Percentiles rank a stretch among this genome's conserved stretches.
Conservation (phyloP, 2,888 invertebrate genomes). For the Philhelius pedissequus region DNA sequence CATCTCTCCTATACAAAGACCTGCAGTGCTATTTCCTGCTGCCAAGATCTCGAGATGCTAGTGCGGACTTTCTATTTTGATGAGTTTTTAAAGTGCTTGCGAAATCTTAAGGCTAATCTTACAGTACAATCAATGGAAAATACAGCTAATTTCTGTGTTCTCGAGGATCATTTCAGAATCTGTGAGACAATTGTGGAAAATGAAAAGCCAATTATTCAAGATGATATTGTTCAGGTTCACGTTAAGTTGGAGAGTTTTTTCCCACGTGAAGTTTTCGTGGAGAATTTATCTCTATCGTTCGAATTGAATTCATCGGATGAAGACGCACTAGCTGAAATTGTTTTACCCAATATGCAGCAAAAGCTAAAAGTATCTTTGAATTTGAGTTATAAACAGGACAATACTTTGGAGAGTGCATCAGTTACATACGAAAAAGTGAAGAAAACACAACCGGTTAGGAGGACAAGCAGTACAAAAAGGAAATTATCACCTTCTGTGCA, state of each 20-base stretch:
- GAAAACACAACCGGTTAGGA: slow-evolving; percentile 81
- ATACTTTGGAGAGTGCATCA: slow-evolving; percentile 86
- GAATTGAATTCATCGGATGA: slow-evolving; percentile 79
- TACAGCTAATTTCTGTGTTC: slow-evolving; percentile 76
- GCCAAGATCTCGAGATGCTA: slow-evolving; percentile 86
- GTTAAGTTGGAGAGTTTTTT: slow-evolving; percentile 82
- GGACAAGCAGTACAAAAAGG: slow-evolving; percentile 86
- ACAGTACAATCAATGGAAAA: slow-evolving; percentile 75
- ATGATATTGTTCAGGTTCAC: slow-evolving; percentile 81
- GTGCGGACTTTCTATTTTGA: slow-evolving; percentile 89
- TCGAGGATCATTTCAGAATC: slow-evolving; percentile 80
- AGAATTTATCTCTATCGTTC: slow-evolving; percentile 83
- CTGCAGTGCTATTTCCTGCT: slow-evolving; percentile 89
- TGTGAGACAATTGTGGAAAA: slow-evolving; percentile 74
- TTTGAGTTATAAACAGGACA: slow-evolving; percentile 90
- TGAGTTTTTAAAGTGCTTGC: slow-evolving; percentile 87
- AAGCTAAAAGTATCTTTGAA: slow-evolving; percentile 83
- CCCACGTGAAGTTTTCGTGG: slow-evolving; percentile 84
- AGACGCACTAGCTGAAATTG: background rate
- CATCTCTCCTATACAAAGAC: slow-evolving; percentile 85
- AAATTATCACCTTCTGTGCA: slow-evolving; percentile 84
- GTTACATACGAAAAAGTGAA: slow-evolving; percentile 86
- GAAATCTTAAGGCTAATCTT: slow-evolving; percentile 74
- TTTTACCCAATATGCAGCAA: slow-evolving; percentile 74
- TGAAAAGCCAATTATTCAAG: slow-evolving; percentile 77